Evolutionary conservation across 2,113 vertebrate species (phyloP).

Genomic region (Dunckerocampus dactyliophorus): DNA sequence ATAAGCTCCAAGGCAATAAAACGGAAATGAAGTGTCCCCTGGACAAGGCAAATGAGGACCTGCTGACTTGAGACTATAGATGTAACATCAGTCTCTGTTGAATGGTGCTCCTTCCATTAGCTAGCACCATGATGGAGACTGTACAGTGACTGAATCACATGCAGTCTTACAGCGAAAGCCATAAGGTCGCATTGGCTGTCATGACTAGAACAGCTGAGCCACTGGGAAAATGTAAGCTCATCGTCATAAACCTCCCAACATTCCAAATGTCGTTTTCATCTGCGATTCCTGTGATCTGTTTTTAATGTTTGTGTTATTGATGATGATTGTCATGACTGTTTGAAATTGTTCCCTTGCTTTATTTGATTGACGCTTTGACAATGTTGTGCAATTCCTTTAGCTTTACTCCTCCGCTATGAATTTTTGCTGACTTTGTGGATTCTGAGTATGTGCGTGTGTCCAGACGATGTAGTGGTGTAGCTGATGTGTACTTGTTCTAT

Average conservation of each 20-base stretch:
- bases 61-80: constrained; percentile 20
- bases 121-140: constrained; percentile 22
- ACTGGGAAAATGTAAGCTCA: constrained; percentile 26
- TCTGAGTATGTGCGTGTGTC: constrained; percentile 39
- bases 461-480: constrained; percentile 57
- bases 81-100: constrained; percentile 22
- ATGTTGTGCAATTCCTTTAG: constrained; percentile 44
- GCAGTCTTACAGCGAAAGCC: constrained; percentile 47
- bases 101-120: constrained; percentile 43
- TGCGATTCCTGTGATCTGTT: constrained; percentile 47
- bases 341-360: constrained; percentile 6
- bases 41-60: constrained; percentile 9
- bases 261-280: constrained; percentile 58
- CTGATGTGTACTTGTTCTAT: constrained; percentile 53
- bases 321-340: constrained; percentile 25
- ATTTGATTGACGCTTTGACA: constrained; percentile 48
- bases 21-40: constrained; percentile 10
- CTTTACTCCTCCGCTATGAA: constrained; percentile 61
- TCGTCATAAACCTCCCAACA: constrained; percentile 42
- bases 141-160: constrained; percentile 30
- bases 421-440: constrained; percentile 54
- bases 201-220: constrained; percentile 24
- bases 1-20: constrained; percentile 15
- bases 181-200: constrained; percentile 36
- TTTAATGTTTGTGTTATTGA: constrained; percentile 29